Percentiles rank a stretch among this genome's conserved stretches.
phyloP scores from a whole-genome alignment of 2,113 vertebrate genomes.

The Sterrhoptilus dennistouni region DNA sequence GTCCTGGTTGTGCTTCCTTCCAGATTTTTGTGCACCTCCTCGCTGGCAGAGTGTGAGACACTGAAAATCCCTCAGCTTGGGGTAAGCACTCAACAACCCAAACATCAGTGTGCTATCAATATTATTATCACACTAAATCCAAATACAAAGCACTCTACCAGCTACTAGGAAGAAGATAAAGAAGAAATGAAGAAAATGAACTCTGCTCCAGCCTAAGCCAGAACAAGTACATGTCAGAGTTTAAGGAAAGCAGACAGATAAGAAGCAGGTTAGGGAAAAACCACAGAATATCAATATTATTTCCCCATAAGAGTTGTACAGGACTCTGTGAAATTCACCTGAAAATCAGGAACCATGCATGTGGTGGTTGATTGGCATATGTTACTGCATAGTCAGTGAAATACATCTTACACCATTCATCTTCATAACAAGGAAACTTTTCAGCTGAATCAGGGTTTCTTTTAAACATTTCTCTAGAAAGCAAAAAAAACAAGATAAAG shows the following conservation, averaged over 20 bases:
- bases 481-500: background rate
- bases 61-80: background rate
- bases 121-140: background rate
- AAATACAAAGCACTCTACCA: background rate
- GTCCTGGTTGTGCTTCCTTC: background rate
- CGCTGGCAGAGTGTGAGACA: rapidly evolving
- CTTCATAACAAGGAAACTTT: conserved; percentile 81
- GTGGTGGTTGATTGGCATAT: conserved; percentile 72
- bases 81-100: background rate
- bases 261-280: background rate
- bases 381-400: conserved; percentile 82
- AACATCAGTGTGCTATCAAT: background rate
- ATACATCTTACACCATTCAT: conserved; percentile 80
- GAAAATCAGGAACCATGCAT: conserved; percentile 87
- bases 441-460: conserved; percentile 68
- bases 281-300: rapidly evolving
- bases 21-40: background rate
- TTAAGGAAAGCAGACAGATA: background rate
- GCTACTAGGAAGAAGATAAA: background rate
- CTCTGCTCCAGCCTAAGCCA: background rate
- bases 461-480: conserved; percentile 83
- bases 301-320: background rate
- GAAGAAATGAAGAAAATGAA: background rate
- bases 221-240: background rate
- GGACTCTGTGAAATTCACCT: conserved; percentile 74